Evolutionary conservation across 2,888 invertebrate genomes (phyloP).

Genomic region (Cheilosia variabilis): DNA sequence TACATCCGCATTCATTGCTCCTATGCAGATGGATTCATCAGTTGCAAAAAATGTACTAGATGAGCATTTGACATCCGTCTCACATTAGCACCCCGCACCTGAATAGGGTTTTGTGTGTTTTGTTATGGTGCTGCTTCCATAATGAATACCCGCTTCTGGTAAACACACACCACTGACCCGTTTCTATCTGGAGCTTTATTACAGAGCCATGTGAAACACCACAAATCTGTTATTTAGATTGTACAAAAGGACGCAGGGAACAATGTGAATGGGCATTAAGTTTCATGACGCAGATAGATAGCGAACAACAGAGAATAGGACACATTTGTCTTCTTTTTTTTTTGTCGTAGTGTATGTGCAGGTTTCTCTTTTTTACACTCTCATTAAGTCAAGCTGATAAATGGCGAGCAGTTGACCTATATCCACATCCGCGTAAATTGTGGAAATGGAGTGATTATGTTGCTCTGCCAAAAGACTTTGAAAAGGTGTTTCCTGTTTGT

Average conservation of each 20-base stretch:
- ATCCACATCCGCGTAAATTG: constrained; percentile 67
- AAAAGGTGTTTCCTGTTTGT: background rate
- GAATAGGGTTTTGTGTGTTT: constrained; percentile 33
- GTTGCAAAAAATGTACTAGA: constrained; percentile 22
- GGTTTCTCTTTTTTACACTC: constrained; percentile 16
- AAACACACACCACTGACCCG: constrained; percentile 69
- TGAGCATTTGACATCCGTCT: constrained; percentile 54
- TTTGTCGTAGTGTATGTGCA: background rate
- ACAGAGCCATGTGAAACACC: constrained; percentile 66
- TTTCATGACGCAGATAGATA: constrained; percentile 64
- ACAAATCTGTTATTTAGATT: constrained; percentile 69
- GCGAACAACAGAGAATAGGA: constrained; percentile 25
- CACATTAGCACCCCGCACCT: constrained; percentile 45
- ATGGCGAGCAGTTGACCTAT: constrained; percentile 69
- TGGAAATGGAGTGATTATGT: constrained; percentile 61
- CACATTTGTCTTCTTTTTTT: constrained; percentile 6
- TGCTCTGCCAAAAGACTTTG: constrained; percentile 21
- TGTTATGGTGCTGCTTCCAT: constrained; percentile 10
- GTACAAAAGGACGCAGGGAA: constrained; percentile 55
- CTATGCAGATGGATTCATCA: constrained; percentile 57
- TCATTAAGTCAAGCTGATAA: constrained; percentile 73
- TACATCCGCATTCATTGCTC: constrained; percentile 50
- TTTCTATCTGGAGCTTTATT: constrained; percentile 58
- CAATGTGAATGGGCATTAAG: constrained; percentile 68
- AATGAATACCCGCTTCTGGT: constrained; percentile 63